Conservation (phyloP, 2,797 vertebrate genomes). For the Lophotriccus pileatus region DNA sequence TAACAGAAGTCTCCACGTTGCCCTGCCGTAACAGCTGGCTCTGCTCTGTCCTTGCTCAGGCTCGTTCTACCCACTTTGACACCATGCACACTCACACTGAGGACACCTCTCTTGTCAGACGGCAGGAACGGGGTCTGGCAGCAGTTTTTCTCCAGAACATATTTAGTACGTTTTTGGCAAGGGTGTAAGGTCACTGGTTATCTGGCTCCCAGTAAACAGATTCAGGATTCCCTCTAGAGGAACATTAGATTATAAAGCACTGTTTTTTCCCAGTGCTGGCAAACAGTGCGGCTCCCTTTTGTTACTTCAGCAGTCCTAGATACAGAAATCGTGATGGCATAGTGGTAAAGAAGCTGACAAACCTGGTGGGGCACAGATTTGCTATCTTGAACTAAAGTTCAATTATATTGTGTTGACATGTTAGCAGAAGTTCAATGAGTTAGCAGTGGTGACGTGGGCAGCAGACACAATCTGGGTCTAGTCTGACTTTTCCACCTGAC, state of each 20-base stretch:
- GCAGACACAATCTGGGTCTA: not conserved
- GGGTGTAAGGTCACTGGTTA: not conserved
- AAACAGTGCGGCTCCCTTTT: not conserved
- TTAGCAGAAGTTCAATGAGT: not conserved
- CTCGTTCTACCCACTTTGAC: not conserved
- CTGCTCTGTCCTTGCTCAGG: not conserved
- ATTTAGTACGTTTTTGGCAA: not conserved
- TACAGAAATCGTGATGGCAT: not conserved
- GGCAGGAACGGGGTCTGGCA: not conserved
- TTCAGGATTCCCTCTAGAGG: not conserved
- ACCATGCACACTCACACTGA: fast-evolving
- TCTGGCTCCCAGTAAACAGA: not conserved
- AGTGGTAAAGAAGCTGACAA: not conserved
- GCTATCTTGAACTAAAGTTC: constrained; percentile 48
- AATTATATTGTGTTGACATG: not conserved
- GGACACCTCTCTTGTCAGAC: not conserved
- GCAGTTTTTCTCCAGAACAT: not conserved
- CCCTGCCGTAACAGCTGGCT: not conserved
- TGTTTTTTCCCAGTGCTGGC: not conserved
- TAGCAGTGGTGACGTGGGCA: not conserved
- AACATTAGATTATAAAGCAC: not conserved
- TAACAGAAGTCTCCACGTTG: fast-evolving
- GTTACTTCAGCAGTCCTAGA: not conserved
- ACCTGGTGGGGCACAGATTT: not conserved
- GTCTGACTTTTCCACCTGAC: not conserved